These are phyloP conservation scores for Hermodice carunculata DNA, from an alignment of 2,888 invertebrate species.

Conservation along the genomic window DNA sequence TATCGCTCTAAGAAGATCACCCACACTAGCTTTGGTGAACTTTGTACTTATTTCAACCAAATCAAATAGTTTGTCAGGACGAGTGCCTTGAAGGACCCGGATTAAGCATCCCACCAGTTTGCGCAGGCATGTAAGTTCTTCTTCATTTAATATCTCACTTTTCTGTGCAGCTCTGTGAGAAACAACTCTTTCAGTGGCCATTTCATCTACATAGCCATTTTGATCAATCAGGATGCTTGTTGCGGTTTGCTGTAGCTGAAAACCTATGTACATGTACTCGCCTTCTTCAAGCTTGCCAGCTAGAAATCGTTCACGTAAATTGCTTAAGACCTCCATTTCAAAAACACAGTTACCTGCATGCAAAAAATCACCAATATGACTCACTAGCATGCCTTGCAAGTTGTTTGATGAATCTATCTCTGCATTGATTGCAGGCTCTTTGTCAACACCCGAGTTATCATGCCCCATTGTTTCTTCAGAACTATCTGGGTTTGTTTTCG, in stretches of 20 bases:
- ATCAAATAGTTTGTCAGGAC: no score
- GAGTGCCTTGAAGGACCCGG: no score
- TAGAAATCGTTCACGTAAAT: constrained; percentile 21
- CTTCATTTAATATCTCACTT: neutral
- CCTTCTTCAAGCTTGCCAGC: constrained; percentile 26
- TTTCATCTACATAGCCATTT: neutral
- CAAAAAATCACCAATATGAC: constrained; percentile 45
- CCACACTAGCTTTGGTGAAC: constrained; percentile 10
- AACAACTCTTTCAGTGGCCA: neutral
- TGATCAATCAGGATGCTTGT: neutral
- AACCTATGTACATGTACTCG: constrained; percentile 33
- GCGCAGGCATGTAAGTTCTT: no score
- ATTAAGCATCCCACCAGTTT: no score
- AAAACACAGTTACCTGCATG: constrained; percentile 32
- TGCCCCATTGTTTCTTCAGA: no score
- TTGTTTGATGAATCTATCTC: no score
- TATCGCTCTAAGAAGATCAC: constrained; percentile 15
- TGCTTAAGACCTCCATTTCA: constrained; percentile 20
- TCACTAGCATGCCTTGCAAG: constrained; percentile 33
- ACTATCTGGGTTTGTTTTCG: neutral
- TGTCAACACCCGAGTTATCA: no score
- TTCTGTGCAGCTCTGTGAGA: neutral
- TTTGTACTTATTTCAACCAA: constrained; percentile 30
- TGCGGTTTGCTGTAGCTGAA: neutral
- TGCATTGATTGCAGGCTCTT: no score